phyloP scores from a whole-genome alignment of 2,113 vertebrate genomes.

The Numida meleagris region DNA sequence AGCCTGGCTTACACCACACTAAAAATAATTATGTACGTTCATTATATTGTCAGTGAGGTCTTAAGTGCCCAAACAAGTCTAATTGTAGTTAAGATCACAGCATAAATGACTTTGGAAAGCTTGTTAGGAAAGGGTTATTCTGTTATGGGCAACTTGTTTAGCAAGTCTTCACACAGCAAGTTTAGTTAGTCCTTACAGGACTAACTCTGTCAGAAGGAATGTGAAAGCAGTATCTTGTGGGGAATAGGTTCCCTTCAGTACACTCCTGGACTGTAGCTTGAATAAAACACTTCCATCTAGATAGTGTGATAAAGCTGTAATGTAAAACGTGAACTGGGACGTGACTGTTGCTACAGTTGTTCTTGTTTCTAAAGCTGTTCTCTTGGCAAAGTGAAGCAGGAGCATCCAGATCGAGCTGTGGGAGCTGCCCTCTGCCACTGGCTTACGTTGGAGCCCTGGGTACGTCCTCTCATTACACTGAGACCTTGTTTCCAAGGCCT shows the following conservation, averaged over 20 bases:
- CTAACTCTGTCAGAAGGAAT: neutral
- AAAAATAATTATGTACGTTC: neutral
- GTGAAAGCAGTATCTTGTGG: neutral
- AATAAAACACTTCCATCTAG: neutral
- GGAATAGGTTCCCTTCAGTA: neutral
- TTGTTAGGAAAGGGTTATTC: neutral
- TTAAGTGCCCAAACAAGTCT: neutral
- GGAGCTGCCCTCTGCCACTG: neutral
- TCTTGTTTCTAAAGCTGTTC: neutral
- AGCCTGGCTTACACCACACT: neutral
- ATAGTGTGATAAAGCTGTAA: neutral
- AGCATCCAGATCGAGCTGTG: fast-evolving
- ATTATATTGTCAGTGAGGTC: neutral
- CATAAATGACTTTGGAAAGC: neutral
- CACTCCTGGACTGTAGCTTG: neutral
- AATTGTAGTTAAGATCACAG: neutral
- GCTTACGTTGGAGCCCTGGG: neutral
- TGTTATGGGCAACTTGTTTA: neutral
- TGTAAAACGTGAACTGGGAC: neutral
- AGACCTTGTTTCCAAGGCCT: slow-evolving; percentile 22
- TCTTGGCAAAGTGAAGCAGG: neutral
- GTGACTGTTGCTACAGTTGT: neutral
- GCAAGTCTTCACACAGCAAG: neutral
- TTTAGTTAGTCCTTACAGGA: neutral
- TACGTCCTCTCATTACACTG: neutral